Conservation (phyloP, 2,888 invertebrate species). For the Caenorhabditis sp. region DNA sequence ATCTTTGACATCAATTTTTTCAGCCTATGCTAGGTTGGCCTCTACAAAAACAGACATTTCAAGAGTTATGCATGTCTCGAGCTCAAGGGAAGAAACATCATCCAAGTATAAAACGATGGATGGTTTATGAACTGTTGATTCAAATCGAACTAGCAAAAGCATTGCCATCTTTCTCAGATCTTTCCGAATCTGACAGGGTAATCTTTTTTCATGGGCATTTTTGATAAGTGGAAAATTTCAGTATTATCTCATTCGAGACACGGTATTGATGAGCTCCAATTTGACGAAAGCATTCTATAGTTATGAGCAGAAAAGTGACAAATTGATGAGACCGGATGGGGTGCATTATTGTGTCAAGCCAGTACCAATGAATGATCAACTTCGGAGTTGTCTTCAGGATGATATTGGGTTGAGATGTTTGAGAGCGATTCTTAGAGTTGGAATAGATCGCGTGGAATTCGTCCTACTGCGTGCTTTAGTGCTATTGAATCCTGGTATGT, state of each 20-base stretch:
- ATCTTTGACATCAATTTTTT: too few species aligned
- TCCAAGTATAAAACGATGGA: slow-evolving; percentile 14
- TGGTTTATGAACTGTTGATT: slow-evolving; percentile 25
- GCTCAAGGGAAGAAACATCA: too few species aligned
- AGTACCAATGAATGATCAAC: not conserved
- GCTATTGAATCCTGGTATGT: slow-evolving; percentile 22
- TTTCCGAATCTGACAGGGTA: slow-evolving; percentile 25
- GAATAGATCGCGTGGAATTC: slow-evolving; percentile 16
- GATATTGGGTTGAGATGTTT: not conserved
- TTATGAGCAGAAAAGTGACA: slow-evolving; percentile 20
- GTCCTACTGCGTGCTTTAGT: slow-evolving; percentile 21
- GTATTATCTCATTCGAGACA: slow-evolving; percentile 29
- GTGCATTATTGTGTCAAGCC: not conserved
- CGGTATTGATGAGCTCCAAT: slow-evolving; percentile 25
- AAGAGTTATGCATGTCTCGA: too few species aligned
- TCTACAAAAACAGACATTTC: too few species aligned
- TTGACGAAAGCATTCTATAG: slow-evolving; percentile 12
- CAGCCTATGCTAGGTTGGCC: too few species aligned
- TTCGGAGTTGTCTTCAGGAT: not conserved
- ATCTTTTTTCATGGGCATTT: too few species aligned
- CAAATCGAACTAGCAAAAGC: slow-evolving; percentile 15
- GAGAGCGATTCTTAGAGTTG: not conserved
- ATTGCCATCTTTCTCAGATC: slow-evolving; percentile 15
- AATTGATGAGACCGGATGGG: slow-evolving; percentile 18
- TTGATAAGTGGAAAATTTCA: slow-evolving; percentile 7